Conservation (phyloP, 2,113 vertebrate genomes). For the Laticauda laticaudata region DNA sequence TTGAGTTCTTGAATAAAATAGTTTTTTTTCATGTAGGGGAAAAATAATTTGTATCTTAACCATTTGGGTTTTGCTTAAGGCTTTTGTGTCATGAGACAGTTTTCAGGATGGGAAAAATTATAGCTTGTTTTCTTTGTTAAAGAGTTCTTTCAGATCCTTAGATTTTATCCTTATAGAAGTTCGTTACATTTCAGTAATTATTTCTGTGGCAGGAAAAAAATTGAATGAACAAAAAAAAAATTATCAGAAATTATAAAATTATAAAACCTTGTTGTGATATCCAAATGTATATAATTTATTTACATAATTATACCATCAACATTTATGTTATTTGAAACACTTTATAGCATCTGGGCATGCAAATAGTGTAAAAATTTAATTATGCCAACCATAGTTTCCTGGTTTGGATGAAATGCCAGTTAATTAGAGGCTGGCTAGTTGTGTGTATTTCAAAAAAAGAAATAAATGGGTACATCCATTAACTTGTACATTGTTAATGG, state of each 20-base stretch:
- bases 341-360: background rate
- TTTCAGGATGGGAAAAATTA: background rate
- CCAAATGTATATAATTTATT: background rate
- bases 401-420: background rate
- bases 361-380: background rate
- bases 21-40: background rate
- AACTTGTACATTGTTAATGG: background rate
- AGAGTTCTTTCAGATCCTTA: background rate
- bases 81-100: background rate
- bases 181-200: background rate
- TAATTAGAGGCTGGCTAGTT: background rate
- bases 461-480: background rate
- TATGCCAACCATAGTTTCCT: background rate
- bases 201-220: no score
- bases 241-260: background rate
- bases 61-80: constrained; percentile 3
- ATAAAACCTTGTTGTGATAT: background rate
- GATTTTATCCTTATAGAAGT: background rate
- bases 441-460: background rate
- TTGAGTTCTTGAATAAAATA: background rate
- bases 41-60: background rate
- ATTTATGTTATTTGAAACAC: background rate
- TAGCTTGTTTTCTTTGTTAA: constrained; percentile 41
- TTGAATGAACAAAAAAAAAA: background rate
- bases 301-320: background rate